These are phyloP conservation scores for Leptocoma aspasia DNA, from an alignment of 2,113 vertebrate species.

Conservation along the genomic window DNA sequence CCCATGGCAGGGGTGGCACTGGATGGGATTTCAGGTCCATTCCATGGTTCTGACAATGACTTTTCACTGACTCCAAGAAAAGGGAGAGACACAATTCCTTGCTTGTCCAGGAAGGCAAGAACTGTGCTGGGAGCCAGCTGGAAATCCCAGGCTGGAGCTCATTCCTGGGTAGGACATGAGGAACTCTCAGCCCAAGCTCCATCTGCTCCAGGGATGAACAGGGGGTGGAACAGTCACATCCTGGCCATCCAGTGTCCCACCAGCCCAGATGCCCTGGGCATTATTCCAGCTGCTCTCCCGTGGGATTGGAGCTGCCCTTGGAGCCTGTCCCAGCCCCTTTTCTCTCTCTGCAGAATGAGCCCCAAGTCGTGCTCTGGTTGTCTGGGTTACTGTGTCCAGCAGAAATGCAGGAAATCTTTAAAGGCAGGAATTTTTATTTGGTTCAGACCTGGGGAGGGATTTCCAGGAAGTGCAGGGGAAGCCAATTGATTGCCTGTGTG, in stretches of 20 bases:
- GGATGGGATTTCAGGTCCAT: rapidly evolving
- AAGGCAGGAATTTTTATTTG: not conserved
- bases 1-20: not conserved
- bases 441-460: not conserved
- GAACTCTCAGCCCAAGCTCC: not conserved
- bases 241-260: not conserved
- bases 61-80: not conserved
- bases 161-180: not conserved
- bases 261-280: not conserved
- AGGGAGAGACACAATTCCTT: not conserved
- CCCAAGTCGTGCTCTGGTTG: not conserved
- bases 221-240: not conserved
- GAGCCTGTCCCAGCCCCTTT: not conserved
- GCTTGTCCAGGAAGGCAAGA: not conserved
- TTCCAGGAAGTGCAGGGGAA: not conserved
- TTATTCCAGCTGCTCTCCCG: not conserved
- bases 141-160: not conserved
- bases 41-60: not conserved
- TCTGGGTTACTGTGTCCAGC: not conserved
- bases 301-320: not conserved
- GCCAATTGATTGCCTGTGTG: not conserved
- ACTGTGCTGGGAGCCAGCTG: not conserved
- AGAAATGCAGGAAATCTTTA: not conserved
- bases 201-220: not conserved
- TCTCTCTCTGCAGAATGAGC: not conserved